phyloP scores from a whole-genome alignment of 2,888 invertebrate species.

The Eurytoma californica region DNA sequence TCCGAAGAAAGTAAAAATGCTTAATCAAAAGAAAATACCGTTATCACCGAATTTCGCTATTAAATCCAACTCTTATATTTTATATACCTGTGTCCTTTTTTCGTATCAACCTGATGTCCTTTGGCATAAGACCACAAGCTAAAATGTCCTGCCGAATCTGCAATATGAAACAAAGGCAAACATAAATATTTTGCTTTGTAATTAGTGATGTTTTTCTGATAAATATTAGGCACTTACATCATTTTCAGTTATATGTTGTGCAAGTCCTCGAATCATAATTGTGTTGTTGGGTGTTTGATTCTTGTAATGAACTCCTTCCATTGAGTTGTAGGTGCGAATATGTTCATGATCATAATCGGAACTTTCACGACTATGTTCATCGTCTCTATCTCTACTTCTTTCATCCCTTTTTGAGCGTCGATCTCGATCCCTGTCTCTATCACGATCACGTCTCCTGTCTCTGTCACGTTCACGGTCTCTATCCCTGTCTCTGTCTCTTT shows the following conservation, averaged over 20 bases:
- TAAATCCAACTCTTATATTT: constrained; percentile 34
- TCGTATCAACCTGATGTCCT: constrained; percentile 88
- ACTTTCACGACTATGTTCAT: constrained; percentile 70
- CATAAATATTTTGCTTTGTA: not conserved
- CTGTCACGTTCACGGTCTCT: constrained; percentile 66
- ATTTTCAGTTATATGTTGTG: constrained; percentile 85
- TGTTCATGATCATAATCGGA: constrained; percentile 72
- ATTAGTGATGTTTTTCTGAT: not conserved
- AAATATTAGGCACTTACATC: constrained; percentile 78
- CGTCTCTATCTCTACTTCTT: constrained; percentile 68
- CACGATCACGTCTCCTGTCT: constrained; percentile 65
- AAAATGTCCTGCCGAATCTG: constrained; percentile 88
- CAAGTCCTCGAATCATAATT: constrained; percentile 85
- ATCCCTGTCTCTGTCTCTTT: constrained; percentile 69
- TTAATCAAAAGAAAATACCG: constrained; percentile 44
- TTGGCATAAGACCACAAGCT: constrained; percentile 84
- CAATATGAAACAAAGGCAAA: constrained; percentile 12
- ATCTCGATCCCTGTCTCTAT: constrained; percentile 65
- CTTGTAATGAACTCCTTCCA: constrained; percentile 77
- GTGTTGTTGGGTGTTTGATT: constrained; percentile 82
- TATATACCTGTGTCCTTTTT: constrained; percentile 89
- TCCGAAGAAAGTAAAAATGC: constrained; percentile 44
- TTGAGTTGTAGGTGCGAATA: constrained; percentile 69
- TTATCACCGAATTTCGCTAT: constrained; percentile 29
- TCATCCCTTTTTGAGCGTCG: constrained; percentile 62